Percentiles rank a stretch among this genome's conserved stretches.
Conservation (phyloP, 2,888 invertebrate species). For the Andrena fulva region DNA sequence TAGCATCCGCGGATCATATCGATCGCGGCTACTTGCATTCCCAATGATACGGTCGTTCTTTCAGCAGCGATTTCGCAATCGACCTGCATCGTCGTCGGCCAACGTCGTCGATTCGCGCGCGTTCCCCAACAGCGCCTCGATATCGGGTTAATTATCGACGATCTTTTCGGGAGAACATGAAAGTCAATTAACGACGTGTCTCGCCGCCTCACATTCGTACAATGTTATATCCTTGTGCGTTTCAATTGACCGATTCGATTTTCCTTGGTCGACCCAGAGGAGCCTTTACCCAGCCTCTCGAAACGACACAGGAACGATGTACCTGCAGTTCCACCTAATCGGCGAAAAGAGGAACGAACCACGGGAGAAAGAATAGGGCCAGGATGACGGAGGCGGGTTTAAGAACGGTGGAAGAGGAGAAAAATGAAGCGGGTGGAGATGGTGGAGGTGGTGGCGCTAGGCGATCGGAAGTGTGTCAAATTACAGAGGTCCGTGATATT, state of each 20-base stretch:
- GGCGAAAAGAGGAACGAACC: constrained; percentile 3
- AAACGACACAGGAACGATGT: background rate
- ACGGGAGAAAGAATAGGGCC: background rate
- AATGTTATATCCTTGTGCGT: background rate
- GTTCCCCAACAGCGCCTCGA: background rate
- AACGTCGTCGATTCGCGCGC: background rate
- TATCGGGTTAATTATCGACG: background rate
- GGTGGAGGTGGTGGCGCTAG: constrained; percentile 82
- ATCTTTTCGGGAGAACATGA: background rate
- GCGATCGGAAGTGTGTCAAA: constrained; percentile 84
- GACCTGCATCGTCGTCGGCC: constrained; percentile 8
- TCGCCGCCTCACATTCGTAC: background rate
- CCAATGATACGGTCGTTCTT: constrained; percentile 51
- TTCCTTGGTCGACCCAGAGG: no score
- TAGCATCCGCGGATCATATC: constrained; percentile 75
- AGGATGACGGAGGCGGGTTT: constrained; percentile 26
- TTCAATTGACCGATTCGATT: background rate
- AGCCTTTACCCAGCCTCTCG: background rate
- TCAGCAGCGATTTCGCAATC: constrained; percentile 58
- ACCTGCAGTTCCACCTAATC: constrained; percentile 5
- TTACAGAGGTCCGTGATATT: constrained; percentile 83
- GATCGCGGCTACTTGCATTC: constrained; percentile 70
- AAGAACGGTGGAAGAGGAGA: constrained; percentile 43
- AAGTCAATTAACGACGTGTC: constrained; percentile 20
- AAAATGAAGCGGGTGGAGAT: constrained; percentile 74